Evolutionary conservation across 2,113 vertebrate genomes (phyloP).

Genomic region (Odobenus rosmarus): DNA sequence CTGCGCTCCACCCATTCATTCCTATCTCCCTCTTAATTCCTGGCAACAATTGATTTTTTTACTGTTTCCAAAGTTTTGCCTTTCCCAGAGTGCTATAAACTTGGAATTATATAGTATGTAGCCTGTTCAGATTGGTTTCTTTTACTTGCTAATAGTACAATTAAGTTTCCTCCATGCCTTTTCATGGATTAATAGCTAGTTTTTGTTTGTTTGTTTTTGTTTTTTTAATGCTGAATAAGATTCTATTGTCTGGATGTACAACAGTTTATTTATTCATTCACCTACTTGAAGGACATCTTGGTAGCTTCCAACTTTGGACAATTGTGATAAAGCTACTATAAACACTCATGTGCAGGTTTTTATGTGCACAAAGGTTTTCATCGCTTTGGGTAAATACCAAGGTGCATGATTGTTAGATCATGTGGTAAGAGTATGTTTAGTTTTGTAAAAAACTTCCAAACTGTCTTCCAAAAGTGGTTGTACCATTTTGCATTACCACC

Average conservation of each 20-base stretch:
- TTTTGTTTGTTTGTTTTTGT: background rate
- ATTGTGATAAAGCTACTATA: background rate
- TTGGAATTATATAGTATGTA: background rate
- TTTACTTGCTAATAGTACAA: background rate
- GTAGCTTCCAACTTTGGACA: background rate
- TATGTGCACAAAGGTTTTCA: background rate
- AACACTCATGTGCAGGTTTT: no score
- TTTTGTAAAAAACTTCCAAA: background rate
- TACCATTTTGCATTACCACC: background rate
- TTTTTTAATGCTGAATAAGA: background rate
- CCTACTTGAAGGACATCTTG: background rate
- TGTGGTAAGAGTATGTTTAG: background rate
- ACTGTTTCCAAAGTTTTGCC: background rate
- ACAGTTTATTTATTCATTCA: background rate
- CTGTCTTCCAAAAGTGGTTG: background rate
- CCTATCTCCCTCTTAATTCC: background rate
- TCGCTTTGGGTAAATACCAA: background rate
- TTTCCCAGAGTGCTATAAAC: background rate
- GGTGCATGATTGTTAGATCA: background rate
- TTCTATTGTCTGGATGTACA: background rate
- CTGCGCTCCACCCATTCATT: background rate
- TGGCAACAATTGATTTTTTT: background rate
- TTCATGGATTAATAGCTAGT: background rate
- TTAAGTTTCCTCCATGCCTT: background rate
- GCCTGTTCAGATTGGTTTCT: background rate